Evolutionary conservation across 2,113 vertebrate genomes (phyloP).

Genomic region (Oreocharis arfaki): DNA sequence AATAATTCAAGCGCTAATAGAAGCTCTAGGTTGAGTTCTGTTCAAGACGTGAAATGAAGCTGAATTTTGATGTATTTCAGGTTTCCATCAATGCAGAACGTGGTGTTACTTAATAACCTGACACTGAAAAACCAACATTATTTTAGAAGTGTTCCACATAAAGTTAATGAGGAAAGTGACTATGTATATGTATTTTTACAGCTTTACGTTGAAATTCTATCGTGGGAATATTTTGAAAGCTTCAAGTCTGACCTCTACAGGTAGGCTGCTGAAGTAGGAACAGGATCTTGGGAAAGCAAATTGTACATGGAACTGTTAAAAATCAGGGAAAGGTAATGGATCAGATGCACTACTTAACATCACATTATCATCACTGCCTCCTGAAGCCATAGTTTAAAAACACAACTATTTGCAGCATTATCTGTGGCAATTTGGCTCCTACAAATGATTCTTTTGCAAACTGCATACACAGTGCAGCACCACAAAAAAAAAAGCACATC

Average conservation of each 20-base stretch:
- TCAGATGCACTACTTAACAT: background rate
- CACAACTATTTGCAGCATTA: background rate
- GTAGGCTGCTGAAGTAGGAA: constrained; percentile 49
- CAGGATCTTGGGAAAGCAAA: background rate
- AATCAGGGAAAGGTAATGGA: background rate
- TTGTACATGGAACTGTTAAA: background rate
- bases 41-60: background rate
- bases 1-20: constrained; percentile 31
- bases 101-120: background rate
- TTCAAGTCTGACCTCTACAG: constrained; percentile 84
- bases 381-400: background rate
- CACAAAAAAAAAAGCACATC: background rate
- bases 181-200: background rate
- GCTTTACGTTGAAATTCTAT: background rate
- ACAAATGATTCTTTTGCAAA: background rate
- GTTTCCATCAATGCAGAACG: background rate
- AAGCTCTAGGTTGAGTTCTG: background rate
- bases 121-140: background rate
- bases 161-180: constrained; percentile 1
- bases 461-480: background rate
- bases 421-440: background rate
- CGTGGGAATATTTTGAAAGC: constrained; percentile 15
- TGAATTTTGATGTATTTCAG: background rate
- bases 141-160: background rate
- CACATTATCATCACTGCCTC: background rate